phyloP scores from a whole-genome alignment of 2,113 vertebrate species.

The Pygoscelis antarcticus region DNA sequence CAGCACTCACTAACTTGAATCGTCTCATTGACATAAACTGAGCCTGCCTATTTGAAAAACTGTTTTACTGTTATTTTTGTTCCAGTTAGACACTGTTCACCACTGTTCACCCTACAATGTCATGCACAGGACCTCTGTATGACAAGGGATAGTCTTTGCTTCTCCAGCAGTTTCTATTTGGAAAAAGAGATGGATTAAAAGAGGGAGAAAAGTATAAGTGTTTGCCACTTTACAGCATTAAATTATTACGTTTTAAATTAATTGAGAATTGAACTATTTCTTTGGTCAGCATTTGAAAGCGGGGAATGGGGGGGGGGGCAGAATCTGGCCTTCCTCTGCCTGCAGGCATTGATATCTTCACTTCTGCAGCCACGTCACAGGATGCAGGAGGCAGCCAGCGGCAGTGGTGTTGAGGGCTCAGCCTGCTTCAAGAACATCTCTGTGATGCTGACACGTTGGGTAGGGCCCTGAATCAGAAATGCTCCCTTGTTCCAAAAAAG shows the following conservation, averaged over 20 bases:
- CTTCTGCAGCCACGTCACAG: not conserved
- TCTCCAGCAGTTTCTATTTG: not conserved
- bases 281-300: not conserved
- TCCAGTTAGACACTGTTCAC: not conserved
- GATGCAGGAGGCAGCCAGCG: not conserved
- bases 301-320: fast-evolving
- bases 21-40: fast-evolving
- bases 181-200: not conserved
- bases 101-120: fast-evolving
- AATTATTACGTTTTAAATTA: not conserved
- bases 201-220: not conserved
- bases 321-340: not conserved
- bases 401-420: not conserved
- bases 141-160: not conserved
- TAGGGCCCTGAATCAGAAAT: not conserved
- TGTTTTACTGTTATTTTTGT: not conserved
- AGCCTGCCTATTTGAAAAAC: not conserved
- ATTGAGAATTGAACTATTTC: not conserved
- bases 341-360: fast-evolving
- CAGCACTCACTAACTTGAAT: not conserved
- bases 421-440: not conserved
- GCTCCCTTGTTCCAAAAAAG: not conserved
- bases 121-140: not conserved
- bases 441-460: fast-evolving
- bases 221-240: not conserved